These are phyloP conservation scores for Heliconius congener DNA, from an alignment of 1,140 invertebrate species.

Conservation along the genomic window DNA sequence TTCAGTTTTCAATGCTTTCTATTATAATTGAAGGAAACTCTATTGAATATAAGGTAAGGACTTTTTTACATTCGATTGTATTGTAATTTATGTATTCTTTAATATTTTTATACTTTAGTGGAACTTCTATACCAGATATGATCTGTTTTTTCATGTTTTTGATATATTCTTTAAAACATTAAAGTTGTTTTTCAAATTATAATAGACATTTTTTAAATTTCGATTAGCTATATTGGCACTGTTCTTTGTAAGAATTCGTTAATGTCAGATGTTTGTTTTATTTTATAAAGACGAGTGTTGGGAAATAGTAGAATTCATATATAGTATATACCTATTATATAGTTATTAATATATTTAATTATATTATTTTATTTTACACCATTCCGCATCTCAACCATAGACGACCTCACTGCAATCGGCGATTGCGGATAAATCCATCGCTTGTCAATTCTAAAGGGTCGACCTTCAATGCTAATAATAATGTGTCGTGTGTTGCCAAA, in stretches of 20 bases:
- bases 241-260: too few species aligned
- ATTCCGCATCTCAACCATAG: neutral
- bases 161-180: neutral
- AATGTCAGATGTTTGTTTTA: too few species aligned
- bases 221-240: too few species aligned
- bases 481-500: conserved; percentile 55
- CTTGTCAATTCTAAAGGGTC: conserved; percentile 40
- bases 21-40: neutral
- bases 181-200: neutral
- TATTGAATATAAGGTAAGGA: conserved; percentile 8
- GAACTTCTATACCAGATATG: neutral
- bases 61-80: conserved; percentile 3
- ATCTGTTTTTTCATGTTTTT: conserved; percentile 1
- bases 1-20: neutral
- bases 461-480: conserved; percentile 50
- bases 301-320: too few species aligned
- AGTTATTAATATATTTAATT: too few species aligned
- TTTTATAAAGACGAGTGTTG: too few species aligned
- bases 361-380: neutral
- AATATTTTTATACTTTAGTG: neutral
- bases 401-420: neutral
- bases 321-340: too few species aligned
- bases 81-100: conserved; percentile 1
- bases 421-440: conserved; percentile 34
- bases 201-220: too few species aligned